Conservation (phyloP, 2,888 invertebrate species). For the Ischnura elegans region DNA sequence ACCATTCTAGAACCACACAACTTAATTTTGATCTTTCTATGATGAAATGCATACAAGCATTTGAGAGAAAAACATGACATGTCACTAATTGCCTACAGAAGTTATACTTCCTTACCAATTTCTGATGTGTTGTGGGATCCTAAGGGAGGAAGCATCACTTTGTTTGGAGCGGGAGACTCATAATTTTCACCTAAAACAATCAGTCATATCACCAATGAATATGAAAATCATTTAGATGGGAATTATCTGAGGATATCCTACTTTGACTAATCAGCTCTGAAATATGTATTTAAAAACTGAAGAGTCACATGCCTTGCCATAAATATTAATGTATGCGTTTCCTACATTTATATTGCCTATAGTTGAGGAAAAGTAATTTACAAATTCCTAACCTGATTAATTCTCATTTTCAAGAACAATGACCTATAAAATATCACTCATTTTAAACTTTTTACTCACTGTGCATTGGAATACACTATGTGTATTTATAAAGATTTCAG, state of each 20-base stretch:
- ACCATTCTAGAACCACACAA: background rate
- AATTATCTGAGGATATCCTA: background rate
- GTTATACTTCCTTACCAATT: slow-evolving; percentile 43
- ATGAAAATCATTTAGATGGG: background rate
- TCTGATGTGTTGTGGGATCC: slow-evolving; percentile 61
- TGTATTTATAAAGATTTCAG: too few relatives aligned
- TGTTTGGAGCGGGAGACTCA: slow-evolving; percentile 55
- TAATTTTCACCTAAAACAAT: slow-evolving; percentile 45
- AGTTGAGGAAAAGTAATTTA: too few relatives aligned
- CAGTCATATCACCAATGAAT: background rate
- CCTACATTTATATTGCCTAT: too few relatives aligned
- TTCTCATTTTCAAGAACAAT: too few relatives aligned
- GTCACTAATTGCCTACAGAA: background rate
- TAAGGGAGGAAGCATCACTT: slow-evolving; percentile 63
- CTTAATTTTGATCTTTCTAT: background rate
- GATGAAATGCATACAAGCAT: background rate
- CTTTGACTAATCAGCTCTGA: background rate
- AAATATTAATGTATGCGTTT: too few relatives aligned
- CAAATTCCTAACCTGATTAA: too few relatives aligned
- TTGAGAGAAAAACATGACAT: background rate
- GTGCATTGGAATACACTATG: too few relatives aligned
- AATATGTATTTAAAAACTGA: background rate
- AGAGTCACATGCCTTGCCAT: too few relatives aligned
- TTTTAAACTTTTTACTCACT: too few relatives aligned
- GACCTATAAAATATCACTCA: too few relatives aligned